Evolutionary conservation across 2,113 vertebrate genomes (phyloP), one percentile per base, ranked within the genome.

Genomic region (Castor canadensis): DNA sequence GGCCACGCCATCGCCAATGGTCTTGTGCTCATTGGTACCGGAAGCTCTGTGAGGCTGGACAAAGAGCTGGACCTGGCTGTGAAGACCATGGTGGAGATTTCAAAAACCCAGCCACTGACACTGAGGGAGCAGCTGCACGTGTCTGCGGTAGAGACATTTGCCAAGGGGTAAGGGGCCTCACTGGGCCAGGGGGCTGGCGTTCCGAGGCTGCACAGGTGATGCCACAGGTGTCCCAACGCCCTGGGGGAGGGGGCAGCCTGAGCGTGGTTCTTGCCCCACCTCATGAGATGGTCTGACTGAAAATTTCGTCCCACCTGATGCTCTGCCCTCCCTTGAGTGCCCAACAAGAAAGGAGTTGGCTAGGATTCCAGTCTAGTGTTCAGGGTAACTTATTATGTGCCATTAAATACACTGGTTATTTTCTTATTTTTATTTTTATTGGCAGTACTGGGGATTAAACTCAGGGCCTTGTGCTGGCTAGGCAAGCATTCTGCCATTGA

Each of bases 1-100:
- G 99, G 99, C 15, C 98, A 99, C 0, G 99, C 99, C 97, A 98
- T 99, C 43, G 95, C 98, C 4, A 99, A 99, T 0, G 99, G 99
- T 6, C 97, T 99, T 80, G 96, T 99, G 94, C 98, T 99, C 91
- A 90, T 99, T 12, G 99, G 98, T 9, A 99, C 99, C 0, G 98
- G 98, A 0, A 99, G 95, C 93, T 99, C 99, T 0, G 96, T 98
- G 93, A 96, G 98, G 19, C 97, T 99, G 30, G 98, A 99, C 94
- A 91, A 98, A 87, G 98, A 98, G 38, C 98, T 99, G 97, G 99
- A 98, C 56, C 71, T 72, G 0, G 99, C 99, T 0, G 93, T 99
- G 97, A 98, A 75, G 98, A 97, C 64, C 0, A 99, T 99, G n/a
- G 94, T 98, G 97, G 98, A 97, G 5, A 96, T 99, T 16, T 98